Conservation (phyloP, 2,888 invertebrate species). For the Cylloceria caligata region DNA sequence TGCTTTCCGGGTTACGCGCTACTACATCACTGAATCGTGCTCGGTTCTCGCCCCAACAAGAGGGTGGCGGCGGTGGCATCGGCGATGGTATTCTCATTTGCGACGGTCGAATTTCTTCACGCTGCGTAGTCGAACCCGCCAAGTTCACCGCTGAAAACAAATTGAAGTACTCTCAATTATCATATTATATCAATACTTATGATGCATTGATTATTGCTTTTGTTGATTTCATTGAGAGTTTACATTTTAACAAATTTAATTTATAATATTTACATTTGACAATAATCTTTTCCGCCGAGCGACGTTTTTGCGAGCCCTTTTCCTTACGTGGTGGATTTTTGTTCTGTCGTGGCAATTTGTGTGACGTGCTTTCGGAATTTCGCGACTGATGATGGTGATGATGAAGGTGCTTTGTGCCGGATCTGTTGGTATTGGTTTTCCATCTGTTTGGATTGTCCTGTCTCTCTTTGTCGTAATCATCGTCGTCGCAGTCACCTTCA, state of each 20-base stretch:
- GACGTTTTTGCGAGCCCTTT: conserved; percentile 79
- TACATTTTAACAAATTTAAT: not conserved
- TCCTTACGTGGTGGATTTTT: conserved; percentile 80
- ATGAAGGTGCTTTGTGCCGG: conserved; percentile 76
- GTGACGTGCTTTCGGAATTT: conserved; percentile 73
- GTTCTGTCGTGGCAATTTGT: conserved; percentile 77
- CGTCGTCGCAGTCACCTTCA: conserved; percentile 85
- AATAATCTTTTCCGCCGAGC: conserved; percentile 77
- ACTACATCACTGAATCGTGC: conserved; percentile 88
- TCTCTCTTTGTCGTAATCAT: conserved; percentile 79
- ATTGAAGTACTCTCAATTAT: no score
- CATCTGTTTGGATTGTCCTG: conserved; percentile 81
- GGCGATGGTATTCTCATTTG: conserved; percentile 70
- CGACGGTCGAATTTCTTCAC: conserved; percentile 72
- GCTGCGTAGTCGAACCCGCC: conserved; percentile 68
- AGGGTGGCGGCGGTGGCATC: conserved; percentile 81
- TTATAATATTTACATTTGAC: conserved; percentile 55
- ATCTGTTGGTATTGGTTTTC: conserved; percentile 81
- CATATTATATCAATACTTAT: not conserved
- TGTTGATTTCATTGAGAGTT: not conserved
- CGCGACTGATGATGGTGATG: conserved; percentile 75
- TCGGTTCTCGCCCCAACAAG: conserved; percentile 86
- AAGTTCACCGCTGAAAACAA: conserved; percentile 64
- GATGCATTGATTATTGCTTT: not conserved
- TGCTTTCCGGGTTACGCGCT: conserved; percentile 85